Evolutionary conservation across 2,113 vertebrate species (phyloP).

Genomic region (Colossoma macropomum): DNA sequence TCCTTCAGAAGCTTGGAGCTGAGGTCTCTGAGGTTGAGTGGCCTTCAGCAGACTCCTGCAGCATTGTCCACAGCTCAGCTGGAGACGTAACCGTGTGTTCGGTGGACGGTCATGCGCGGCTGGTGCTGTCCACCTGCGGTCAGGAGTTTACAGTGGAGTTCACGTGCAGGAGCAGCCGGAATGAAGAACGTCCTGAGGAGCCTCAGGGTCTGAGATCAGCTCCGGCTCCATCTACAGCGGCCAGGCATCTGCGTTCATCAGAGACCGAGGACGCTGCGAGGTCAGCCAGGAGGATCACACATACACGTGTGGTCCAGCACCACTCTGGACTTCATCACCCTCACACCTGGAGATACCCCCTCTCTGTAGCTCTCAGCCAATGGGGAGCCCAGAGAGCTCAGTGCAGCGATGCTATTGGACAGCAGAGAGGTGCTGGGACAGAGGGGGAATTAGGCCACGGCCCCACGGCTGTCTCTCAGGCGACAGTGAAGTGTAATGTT

Average conservation of each 20-base stretch:
- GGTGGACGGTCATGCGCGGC: slow-evolving; percentile 77
- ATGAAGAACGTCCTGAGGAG: slow-evolving; percentile 8
- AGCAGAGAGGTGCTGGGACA: neutral
- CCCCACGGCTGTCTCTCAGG: slow-evolving; percentile 18
- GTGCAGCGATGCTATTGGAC: neutral
- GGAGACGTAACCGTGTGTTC: slow-evolving; percentile 78
- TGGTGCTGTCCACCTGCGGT: slow-evolving; percentile 77
- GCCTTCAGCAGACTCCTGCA: slow-evolving; percentile 67
- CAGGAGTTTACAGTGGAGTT: slow-evolving; percentile 85
- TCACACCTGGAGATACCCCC: slow-evolving; percentile 82
- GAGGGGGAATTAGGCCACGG: neutral
- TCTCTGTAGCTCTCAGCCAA: slow-evolving; percentile 78
- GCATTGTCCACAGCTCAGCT: slow-evolving; percentile 55
- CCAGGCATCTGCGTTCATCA: neutral
- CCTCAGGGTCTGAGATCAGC: too few species aligned
- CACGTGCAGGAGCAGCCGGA: slow-evolving; percentile 82
- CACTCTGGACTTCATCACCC: slow-evolving; percentile 78
- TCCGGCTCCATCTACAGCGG: neutral
- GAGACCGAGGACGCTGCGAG: neutral
- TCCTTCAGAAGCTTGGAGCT: slow-evolving; percentile 70
- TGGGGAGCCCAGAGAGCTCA: slow-evolving; percentile 42
- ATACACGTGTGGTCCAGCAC: slow-evolving; percentile 64
- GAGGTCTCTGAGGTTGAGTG: slow-evolving; percentile 79
- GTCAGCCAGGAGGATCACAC: neutral
- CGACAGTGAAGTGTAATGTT: slow-evolving; percentile 59